A percentile compares a stretch with the other conserved stretches of the same genome.
Evolutionary conservation across 2,113 vertebrate genomes (phyloP).

Genomic region (Pteruthius melanotis): DNA sequence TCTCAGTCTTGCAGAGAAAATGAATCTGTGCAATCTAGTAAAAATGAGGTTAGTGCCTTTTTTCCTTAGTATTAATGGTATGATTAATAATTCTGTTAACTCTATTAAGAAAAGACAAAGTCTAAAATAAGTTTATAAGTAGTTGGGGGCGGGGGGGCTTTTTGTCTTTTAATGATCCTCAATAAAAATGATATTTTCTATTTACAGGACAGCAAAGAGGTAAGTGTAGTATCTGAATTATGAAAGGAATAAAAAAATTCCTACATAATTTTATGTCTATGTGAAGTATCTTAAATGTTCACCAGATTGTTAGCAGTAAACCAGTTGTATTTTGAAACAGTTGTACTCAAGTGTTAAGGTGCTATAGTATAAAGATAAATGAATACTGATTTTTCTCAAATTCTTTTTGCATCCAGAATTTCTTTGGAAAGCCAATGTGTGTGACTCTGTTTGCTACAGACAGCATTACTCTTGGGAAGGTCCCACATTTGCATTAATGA

Average conservation of each 20-base stretch:
- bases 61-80: background rate
- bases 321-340: background rate
- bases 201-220: slow-evolving; percentile 71
- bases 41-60: slow-evolving; percentile 84
- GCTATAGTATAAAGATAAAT: background rate
- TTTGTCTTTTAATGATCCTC: background rate
- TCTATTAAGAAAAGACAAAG: background rate
- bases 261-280: background rate
- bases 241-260: slow-evolving; percentile 9
- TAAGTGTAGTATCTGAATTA: slow-evolving; percentile 47
- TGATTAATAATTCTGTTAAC: background rate
- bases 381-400: background rate
- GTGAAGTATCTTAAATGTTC: background rate
- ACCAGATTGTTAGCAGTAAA: background rate
- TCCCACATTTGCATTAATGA: background rate
- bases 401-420: background rate
- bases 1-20: slow-evolving; percentile 82
- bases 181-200: slow-evolving; percentile 25
- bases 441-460: background rate
- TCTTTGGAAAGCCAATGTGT: background rate
- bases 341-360: background rate
- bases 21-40: slow-evolving; percentile 79
- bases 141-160: background rate
- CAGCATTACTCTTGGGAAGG: background rate
- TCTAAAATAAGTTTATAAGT: background rate